These are phyloP conservation scores for Pangasius macronema DNA, from an alignment of 2,797 vertebrate species.

Conservation along the genomic window DNA sequence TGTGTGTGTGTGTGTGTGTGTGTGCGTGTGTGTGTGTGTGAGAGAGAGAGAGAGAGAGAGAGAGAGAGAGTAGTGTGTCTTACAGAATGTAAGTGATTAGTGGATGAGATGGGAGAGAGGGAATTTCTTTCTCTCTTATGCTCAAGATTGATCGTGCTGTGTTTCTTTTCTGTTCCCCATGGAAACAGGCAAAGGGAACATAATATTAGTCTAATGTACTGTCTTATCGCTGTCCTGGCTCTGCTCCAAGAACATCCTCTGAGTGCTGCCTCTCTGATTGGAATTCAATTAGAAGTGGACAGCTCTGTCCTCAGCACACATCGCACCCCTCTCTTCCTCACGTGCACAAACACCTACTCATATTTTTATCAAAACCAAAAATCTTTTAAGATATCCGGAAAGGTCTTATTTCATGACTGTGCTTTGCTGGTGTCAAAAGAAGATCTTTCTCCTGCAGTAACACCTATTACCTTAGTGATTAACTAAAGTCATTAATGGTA, in stretches of 20 bases:
- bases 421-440: not conserved
- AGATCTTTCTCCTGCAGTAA: not conserved
- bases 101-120: constrained; percentile 75
- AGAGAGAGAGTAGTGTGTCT: constrained; percentile 4
- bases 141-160: constrained; percentile 79
- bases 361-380: not conserved
- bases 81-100: constrained; percentile 77
- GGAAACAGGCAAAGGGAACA: constrained; percentile 79
- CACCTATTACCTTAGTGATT: constrained; percentile 6
- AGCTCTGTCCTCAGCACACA: constrained; percentile 71
- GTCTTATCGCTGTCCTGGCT: constrained; percentile 79
- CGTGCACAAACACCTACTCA: not conserved
- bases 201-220: constrained; percentile 80
- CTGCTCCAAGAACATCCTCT: constrained; percentile 75
- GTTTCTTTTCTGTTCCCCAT: constrained; percentile 81
- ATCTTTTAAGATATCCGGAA: not conserved
- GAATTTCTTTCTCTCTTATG: constrained; percentile 61
- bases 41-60: not conserved
- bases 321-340: constrained; percentile 20
- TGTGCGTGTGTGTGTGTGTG: not conserved
- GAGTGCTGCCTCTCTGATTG: constrained; percentile 69
- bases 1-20: not conserved
- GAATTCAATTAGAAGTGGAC: constrained; percentile 82
- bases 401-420: not conserved
- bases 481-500: constrained; percentile 18